Percentiles rank a stretch among this genome's conserved stretches.
Evolutionary conservation across 1,140 invertebrate genomes (phyloP).

Genomic region (Ceratina australensis): DNA sequence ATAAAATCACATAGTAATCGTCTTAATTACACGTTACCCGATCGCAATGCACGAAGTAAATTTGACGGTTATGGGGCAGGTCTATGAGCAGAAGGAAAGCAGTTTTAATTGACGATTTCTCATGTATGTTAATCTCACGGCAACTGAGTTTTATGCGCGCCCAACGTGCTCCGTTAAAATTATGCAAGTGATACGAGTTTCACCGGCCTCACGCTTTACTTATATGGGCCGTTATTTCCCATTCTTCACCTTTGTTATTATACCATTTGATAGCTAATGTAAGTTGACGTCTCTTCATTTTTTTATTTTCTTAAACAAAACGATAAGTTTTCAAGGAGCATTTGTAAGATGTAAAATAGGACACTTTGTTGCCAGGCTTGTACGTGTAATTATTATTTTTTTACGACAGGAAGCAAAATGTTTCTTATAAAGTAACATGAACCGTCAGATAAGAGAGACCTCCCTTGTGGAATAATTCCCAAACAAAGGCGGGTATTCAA

Average conservation of each 20-base stretch:
- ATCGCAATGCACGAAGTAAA: not conserved
- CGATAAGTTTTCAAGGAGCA: too few species aligned
- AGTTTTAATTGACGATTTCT: not conserved
- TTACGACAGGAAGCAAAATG: too few species aligned
- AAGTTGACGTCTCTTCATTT: too few species aligned
- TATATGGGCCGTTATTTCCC: not conserved
- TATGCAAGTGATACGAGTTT: not conserved
- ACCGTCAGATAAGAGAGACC: too few species aligned
- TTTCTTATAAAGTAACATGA: too few species aligned
- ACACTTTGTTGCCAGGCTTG: too few species aligned
- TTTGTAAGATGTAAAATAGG: too few species aligned
- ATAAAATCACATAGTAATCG: not conserved
- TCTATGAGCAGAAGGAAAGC: not conserved
- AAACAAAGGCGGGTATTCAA: conserved; percentile 65
- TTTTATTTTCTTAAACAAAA: too few species aligned
- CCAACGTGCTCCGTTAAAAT: not conserved
- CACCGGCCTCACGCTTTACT: not conserved
- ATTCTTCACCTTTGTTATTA: not conserved
- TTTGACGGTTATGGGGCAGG: not conserved
- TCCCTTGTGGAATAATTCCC: not conserved
- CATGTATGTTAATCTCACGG: not conserved
- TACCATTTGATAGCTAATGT: too few species aligned
- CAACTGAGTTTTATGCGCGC: not conserved
- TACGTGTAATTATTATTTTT: too few species aligned
- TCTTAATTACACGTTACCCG: not conserved